These are phyloP conservation scores for Melieria picta DNA, from an alignment of 2,888 invertebrate species.

Conservation along the genomic window DNA sequence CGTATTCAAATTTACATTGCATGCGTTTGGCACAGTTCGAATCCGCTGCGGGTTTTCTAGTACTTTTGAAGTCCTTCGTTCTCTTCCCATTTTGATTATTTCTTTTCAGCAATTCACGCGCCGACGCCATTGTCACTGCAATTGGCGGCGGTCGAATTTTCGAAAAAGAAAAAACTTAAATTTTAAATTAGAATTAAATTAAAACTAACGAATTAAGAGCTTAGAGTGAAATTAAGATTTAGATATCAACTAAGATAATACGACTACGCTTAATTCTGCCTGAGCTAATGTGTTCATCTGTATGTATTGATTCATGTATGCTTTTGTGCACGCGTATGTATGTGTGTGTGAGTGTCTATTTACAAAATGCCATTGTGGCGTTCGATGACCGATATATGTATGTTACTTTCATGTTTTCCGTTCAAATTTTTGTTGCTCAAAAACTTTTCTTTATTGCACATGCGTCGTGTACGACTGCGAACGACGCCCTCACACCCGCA, in stretches of 20 bases:
- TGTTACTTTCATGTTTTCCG: too few relatives aligned
- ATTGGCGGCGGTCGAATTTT: conserved; percentile 13
- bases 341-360: conserved; percentile 10
- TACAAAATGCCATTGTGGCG: conserved; percentile 15
- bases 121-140: too few relatives aligned
- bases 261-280: too few relatives aligned
- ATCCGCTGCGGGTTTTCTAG: conserved; percentile 31
- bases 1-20: conserved; percentile 1
- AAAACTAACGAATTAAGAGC: too few relatives aligned
- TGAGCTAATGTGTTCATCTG: conserved; percentile 9
- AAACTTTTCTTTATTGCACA: too few relatives aligned
- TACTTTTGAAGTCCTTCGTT: conserved; percentile 54
- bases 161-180: conserved; percentile 20
- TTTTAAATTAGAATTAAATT: too few relatives aligned
- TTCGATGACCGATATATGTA: background rate
- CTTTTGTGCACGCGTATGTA: conserved; percentile 4
- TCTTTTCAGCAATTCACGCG: too few relatives aligned
- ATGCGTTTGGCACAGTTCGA: conserved; percentile 33
- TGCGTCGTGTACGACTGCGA: too few relatives aligned
- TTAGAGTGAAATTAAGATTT: too few relatives aligned
- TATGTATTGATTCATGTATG: background rate
- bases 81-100: conserved; percentile 50
- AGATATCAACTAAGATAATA: conserved; percentile 1
- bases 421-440: too few relatives aligned
- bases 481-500: too few relatives aligned